Conservation (phyloP, 2,113 vertebrate genomes). For the Tachuris rubrigastra region DNA sequence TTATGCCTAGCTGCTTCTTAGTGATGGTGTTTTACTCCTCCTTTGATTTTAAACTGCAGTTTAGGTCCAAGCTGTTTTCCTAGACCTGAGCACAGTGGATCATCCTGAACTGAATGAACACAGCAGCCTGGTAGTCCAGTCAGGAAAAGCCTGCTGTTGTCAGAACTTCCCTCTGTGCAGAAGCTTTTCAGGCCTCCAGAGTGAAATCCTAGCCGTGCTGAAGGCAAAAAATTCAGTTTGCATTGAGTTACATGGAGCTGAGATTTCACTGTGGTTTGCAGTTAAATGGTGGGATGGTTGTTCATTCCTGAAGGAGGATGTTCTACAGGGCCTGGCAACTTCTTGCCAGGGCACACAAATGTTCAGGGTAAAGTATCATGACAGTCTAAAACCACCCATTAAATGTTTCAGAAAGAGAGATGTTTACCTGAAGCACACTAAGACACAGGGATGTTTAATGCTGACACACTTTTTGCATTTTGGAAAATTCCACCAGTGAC, state of each 20-base stretch:
- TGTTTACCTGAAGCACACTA: background rate
- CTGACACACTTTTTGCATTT: background rate
- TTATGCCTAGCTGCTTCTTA: background rate
- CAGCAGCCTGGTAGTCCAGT: background rate
- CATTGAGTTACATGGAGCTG: background rate
- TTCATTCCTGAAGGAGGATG: background rate
- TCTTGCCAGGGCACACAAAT: background rate
- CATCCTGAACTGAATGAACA: background rate
- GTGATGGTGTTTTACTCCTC: background rate
- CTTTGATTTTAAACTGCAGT: background rate
- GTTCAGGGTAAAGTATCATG: background rate
- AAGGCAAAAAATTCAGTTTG: background rate
- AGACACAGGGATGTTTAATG: background rate
- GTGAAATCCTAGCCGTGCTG: background rate
- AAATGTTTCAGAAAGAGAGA: background rate
- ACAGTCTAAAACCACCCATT: background rate
- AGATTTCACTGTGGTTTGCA: background rate
- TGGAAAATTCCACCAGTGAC: background rate
- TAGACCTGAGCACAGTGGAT: background rate
- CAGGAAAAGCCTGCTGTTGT: background rate
- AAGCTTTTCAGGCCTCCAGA: background rate
- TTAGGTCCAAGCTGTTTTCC: background rate
- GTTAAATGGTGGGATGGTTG: background rate
- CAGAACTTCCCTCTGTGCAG: background rate
- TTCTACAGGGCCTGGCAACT: rapidly evolving